phyloP scores from a whole-genome alignment of 2,797 vertebrate genomes.

The Simalia tracyae region DNA sequence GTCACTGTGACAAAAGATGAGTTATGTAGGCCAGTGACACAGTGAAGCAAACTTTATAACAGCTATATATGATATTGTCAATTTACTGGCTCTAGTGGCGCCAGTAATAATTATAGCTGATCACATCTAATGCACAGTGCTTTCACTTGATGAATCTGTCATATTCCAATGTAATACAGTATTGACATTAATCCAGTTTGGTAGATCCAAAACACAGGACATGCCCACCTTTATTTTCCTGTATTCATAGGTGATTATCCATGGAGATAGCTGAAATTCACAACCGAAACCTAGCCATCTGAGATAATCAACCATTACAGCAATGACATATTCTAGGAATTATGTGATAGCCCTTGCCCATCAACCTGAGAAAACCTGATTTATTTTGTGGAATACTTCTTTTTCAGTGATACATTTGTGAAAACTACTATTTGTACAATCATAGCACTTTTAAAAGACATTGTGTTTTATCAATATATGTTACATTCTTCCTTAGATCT shows the following conservation, averaged over 20 bases:
- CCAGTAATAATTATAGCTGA: constrained; percentile 79
- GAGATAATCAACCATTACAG: constrained; percentile 1
- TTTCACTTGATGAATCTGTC: constrained; percentile 78
- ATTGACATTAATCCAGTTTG: constrained; percentile 65
- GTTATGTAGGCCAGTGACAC: constrained; percentile 80
- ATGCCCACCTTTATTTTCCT: constrained; percentile 32
- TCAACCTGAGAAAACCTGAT: constrained; percentile 17
- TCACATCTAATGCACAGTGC: constrained; percentile 81
- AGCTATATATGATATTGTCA: constrained; percentile 77
- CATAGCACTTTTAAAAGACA: background rate
- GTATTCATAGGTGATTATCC: background rate
- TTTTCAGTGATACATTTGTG: background rate
- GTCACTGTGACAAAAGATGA: constrained; percentile 76
- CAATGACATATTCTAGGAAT: constrained; percentile 28
- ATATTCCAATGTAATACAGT: constrained; percentile 63
- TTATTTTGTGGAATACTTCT: background rate
- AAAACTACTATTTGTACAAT: background rate
- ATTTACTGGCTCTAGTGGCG: constrained; percentile 75
- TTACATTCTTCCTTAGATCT: background rate
- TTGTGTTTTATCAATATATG: background rate
- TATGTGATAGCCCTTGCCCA: background rate
- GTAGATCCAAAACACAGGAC: background rate
- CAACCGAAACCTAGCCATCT: constrained; percentile 27
- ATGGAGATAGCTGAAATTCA: constrained; percentile 46
- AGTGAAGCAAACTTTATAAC: constrained; percentile 77